Evolutionary conservation across 2,797 vertebrate genomes (phyloP).

Genomic region (Channallabes apus): DNA sequence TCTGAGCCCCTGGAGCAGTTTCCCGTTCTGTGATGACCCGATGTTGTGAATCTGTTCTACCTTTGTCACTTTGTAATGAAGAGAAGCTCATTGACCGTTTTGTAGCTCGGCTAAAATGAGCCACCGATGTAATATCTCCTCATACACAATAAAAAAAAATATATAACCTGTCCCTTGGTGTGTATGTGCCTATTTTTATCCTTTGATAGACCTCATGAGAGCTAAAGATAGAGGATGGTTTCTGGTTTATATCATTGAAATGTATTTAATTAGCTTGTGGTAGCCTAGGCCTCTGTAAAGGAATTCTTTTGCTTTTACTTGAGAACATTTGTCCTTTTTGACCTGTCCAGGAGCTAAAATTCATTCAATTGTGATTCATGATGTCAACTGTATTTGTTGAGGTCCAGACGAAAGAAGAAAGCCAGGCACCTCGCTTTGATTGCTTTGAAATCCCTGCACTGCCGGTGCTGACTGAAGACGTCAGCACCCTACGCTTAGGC

Average conservation of each 20-base stretch:
- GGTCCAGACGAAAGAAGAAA: no score
- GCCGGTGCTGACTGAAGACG: no score
- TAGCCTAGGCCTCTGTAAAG: background rate
- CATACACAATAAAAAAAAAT: constrained; percentile 59
- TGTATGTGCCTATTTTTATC: constrained; percentile 20
- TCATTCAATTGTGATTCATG: background rate
- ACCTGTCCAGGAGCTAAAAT: background rate
- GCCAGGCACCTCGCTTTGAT: no score
- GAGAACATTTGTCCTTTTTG: background rate
- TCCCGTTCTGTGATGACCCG: constrained; percentile 89
- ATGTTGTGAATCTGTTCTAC: constrained; percentile 91
- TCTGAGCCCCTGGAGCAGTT: constrained; percentile 86
- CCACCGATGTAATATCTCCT: constrained; percentile 86
- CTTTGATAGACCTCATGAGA: background rate
- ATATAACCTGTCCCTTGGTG: constrained; percentile 39
- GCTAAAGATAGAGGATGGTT: background rate
- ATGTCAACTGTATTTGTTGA: background rate
- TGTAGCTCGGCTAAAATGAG: constrained; percentile 84
- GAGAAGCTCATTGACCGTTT: constrained; percentile 87
- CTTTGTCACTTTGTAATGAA: constrained; percentile 92
- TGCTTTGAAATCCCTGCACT: no score
- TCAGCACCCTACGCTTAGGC: no score
- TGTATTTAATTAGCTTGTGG: background rate
- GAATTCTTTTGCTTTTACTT: background rate
- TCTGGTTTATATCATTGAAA: background rate